Percentiles rank a stretch among this genome's conserved stretches.
Conservation (phyloP, 2,797 vertebrate genomes). For the Phylloscopus collybita region DNA sequence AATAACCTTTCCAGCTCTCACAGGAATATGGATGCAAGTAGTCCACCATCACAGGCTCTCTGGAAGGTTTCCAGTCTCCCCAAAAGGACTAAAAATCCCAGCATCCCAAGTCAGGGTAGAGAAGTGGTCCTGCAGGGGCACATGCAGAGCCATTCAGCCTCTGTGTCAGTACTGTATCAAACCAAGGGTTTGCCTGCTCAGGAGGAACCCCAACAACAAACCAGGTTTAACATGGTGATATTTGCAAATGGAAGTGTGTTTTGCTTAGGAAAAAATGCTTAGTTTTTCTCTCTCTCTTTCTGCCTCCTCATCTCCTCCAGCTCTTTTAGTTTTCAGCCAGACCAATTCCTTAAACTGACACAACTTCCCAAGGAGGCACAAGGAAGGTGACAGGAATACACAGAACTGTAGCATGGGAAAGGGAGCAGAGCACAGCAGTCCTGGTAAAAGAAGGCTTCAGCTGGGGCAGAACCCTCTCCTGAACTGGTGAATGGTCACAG, state of each 20-base stretch:
- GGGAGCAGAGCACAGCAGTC: not conserved
- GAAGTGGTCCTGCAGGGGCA: not conserved
- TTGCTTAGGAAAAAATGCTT: not conserved
- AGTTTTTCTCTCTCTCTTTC: not conserved
- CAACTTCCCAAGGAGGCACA: not conserved
- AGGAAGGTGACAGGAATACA: not conserved
- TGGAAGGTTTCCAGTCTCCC: not conserved
- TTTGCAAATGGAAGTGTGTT: not conserved
- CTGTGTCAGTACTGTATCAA: not conserved
- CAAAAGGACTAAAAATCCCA: not conserved
- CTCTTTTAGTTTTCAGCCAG: not conserved
- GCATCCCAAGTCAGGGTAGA: not conserved
- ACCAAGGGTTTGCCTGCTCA: not conserved
- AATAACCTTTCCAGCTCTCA: not conserved
- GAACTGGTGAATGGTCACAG: not conserved
- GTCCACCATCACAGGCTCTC: not conserved
- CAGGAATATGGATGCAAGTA: not conserved
- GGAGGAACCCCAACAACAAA: not conserved
- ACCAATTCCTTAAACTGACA: not conserved
- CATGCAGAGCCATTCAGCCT: not conserved
- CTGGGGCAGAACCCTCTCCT: not conserved
- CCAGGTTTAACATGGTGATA: not conserved
- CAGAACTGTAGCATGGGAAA: not conserved
- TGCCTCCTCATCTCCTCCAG: rapidly evolving
- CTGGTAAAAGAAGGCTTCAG: not conserved